Evolutionary conservation across 2,888 invertebrate species (phyloP), one percentile per base, ranked within the genome.

Genomic region (Melanostoma mellinum): DNA sequence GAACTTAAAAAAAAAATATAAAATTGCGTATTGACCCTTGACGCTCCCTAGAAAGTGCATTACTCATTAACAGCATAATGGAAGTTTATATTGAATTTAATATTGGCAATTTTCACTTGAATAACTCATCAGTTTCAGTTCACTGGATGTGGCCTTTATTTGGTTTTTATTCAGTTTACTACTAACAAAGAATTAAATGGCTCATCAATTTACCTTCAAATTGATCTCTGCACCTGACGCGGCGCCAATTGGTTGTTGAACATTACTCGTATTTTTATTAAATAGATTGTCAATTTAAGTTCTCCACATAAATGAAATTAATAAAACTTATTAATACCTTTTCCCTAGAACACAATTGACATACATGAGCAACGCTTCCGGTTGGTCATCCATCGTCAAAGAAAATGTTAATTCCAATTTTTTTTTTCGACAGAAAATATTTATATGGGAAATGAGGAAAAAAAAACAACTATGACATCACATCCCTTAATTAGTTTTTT

Each of bases 401-500:
- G 40, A 32, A 42, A 20, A 20, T 20, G 1, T 20, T 20, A 20
- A 20, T 20, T 20, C 20, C 8, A 40, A 40, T 58, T 32, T 32
- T 8, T 48, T 48, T 30, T 32, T 48, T 48, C 30, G 9, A 44
- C 44, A 40, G 30, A 35, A 40, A 30, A 30, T 58, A 36, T 40
- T 58, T 32, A 36, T 32, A 42, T 8, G 46, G 44, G 10, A 61
- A 60, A 60, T 9, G 56, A 40, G 38, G 30, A 38, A 9, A 50
- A 63, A 30, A 36, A 38, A 20, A 36, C 10, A 63, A 36, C 3
- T n/a, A 50, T 30, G 32, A 58, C 38, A 63, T 38, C 48, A 63
- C 50, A 63, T 63, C 38, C 63, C 50, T 63, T 63, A 63, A 63
- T 63, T 50, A 63, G 69, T 58, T 50, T 67, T 60, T 32, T 60